phyloP scores from a whole-genome alignment of 2,797 vertebrate genomes.

The Nyctalus aviator region DNA sequence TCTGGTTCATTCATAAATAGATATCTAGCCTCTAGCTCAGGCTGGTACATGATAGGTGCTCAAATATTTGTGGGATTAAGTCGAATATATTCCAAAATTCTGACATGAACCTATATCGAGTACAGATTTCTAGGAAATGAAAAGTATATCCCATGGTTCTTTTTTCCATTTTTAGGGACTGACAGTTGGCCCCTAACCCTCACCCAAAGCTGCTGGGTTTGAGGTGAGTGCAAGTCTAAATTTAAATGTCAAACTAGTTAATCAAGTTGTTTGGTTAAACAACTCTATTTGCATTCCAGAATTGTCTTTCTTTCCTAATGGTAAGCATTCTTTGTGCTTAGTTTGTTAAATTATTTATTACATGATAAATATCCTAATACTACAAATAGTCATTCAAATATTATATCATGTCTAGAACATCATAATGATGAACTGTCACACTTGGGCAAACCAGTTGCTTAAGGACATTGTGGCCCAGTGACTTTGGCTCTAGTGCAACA shows the following conservation, averaged over 20 bases:
- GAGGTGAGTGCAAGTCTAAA: background rate
- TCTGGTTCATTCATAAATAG: background rate
- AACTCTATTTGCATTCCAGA: background rate
- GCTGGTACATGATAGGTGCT: background rate
- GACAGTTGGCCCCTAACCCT: background rate
- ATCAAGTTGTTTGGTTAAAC: background rate
- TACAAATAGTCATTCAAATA: constrained; percentile 3
- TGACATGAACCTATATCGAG: background rate
- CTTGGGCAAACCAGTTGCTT: background rate
- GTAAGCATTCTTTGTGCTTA: background rate
- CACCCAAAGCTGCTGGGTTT: background rate
- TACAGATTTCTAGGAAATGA: background rate
- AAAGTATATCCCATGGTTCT: background rate
- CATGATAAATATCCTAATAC: background rate
- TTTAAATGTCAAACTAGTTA: constrained; percentile 3
- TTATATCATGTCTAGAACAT: background rate
- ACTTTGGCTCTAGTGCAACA: background rate
- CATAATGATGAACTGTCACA: background rate
- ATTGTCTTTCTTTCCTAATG: background rate
- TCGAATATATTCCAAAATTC: background rate
- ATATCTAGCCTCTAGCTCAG: background rate
- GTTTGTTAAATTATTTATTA: background rate
- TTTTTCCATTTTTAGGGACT: background rate
- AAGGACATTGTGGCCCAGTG: background rate
- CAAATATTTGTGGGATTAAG: background rate